Base-by-base conservation (phyloP, 1,140 invertebrate species). In the Penaeus indicus region DNA sequence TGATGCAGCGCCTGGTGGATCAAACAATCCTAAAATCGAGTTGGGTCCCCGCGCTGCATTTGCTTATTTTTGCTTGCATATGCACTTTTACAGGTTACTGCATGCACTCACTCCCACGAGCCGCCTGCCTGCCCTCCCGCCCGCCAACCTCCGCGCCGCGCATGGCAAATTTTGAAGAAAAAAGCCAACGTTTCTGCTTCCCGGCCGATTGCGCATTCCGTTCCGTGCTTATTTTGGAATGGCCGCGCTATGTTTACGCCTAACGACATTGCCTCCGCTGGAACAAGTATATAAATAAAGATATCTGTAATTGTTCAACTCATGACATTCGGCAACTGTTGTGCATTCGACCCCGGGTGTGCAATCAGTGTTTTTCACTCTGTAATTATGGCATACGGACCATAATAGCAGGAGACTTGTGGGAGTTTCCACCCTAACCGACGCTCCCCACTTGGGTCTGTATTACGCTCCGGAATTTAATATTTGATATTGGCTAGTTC, bases 291-390 rank as follows among this genome's bases (percentile, higher is more conserved):
- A 67, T 84, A 67, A 67, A 84, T 67, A 84, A 84, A 84, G 32
- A 69, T 38, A 67, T 84, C 25, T 64, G 61, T 84, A 60, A 84
- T 75, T 84, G 83, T 72, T 84, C 42, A 18, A 54, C 67, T 84
- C 60, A 63, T 72, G 67, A 84, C 69, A 72, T 84, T 69, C 69
- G 64, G 83, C 83, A 84, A 84, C 83, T 84, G 67, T 42, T 75
- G 83, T 84, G 83, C 83, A 84, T 84, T 75, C 64, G 64, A 84
- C 62, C 75, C 60, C 21, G 62, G 85, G 62, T 60, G n/a, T 64
- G 85, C 85, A 86, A 86, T 86, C 85, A 86, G 54, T 81, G 85
- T 80, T 81, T 86, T 86, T 86, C 85, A 81, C 85, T 86, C 63
- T 86, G 84, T 86, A 86, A 86, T 86, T 86, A 86, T 54, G 85